Percentiles rank a stretch among this genome's conserved stretches.
Conservation (phyloP, 2,888 invertebrate genomes). For the Dascillus cervinus region DNA sequence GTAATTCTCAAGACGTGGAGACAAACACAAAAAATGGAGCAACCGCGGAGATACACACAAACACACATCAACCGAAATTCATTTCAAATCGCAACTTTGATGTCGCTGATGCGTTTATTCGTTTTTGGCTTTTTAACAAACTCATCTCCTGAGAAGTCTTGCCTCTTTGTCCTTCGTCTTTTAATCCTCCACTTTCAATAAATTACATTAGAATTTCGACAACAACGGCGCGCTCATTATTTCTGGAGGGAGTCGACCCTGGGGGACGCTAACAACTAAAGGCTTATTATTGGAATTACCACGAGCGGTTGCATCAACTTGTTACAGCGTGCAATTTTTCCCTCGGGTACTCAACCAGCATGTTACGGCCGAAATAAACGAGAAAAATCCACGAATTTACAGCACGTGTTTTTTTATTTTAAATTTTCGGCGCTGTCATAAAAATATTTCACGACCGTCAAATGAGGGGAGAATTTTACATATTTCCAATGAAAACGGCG, state of each 20-base stretch:
- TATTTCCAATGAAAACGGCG: conserved; percentile 30
- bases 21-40: not conserved
- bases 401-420: not conserved
- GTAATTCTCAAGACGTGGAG: no score
- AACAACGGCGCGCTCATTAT: conserved; percentile 15
- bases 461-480: conserved; percentile 27
- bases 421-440: no score
- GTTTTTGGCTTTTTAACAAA: conserved; percentile 17
- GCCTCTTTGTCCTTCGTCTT: conserved; percentile 1
- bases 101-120: conserved; percentile 14
- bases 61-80: conserved; percentile 16
- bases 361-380: conserved; percentile 27
- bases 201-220: conserved; percentile 2
- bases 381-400: conserved; percentile 2
- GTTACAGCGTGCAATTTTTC: conserved; percentile 37
- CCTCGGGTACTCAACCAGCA: conserved; percentile 35
- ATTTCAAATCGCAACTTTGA: conserved; percentile 15
- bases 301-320: conserved; percentile 25
- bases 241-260: conserved; percentile 17
- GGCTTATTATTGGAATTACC: conserved; percentile 28
- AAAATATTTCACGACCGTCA: no score
- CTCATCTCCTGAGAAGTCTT: conserved; percentile 13
- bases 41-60: conserved; percentile 1
- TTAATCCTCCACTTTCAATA: conserved; percentile 2
- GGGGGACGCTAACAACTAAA: conserved; percentile 24